Evolutionary conservation across 2,797 vertebrate species (phyloP).

Genomic region (Premnoplex brunnescens): DNA sequence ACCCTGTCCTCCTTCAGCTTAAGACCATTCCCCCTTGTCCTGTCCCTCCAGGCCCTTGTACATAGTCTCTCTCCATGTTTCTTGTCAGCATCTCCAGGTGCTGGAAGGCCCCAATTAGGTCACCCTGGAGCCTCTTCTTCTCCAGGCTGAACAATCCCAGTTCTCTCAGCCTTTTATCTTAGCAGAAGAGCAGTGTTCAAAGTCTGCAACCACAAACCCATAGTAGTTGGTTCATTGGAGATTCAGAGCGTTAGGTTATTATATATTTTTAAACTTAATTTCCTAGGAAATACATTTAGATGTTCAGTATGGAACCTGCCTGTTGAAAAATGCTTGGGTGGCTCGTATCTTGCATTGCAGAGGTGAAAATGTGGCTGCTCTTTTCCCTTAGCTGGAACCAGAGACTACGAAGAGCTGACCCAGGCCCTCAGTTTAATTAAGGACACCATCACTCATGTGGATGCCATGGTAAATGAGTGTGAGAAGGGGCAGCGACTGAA

Average conservation of each 20-base stretch:
- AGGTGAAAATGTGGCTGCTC: background rate
- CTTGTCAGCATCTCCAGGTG: background rate
- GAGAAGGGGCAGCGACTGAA: slow-evolving; percentile 89
- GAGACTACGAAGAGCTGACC: slow-evolving; percentile 86
- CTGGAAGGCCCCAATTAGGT: background rate
- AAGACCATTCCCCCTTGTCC: background rate
- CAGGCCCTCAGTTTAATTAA: slow-evolving; percentile 87
- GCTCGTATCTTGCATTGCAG: background rate
- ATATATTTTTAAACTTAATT: background rate
- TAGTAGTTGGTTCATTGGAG: background rate
- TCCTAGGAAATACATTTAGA: background rate
- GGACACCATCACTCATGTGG: slow-evolving; percentile 86
- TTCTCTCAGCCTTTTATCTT: background rate
- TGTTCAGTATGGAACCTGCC: background rate
- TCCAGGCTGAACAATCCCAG: background rate
- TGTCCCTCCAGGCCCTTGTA: background rate
- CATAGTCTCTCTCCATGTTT: background rate
- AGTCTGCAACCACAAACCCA: background rate
- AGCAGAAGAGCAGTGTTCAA: background rate
- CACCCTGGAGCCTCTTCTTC: background rate
- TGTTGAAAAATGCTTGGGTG: background rate
- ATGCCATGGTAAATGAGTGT: slow-evolving; percentile 83
- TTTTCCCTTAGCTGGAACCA: slow-evolving; percentile 77
- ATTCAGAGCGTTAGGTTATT: background rate
- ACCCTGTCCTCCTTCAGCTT: background rate